These are phyloP conservation scores for Hemistola chrysoprasaria DNA, from an alignment of 2,888 invertebrate genomes.

Conservation along the genomic window DNA sequence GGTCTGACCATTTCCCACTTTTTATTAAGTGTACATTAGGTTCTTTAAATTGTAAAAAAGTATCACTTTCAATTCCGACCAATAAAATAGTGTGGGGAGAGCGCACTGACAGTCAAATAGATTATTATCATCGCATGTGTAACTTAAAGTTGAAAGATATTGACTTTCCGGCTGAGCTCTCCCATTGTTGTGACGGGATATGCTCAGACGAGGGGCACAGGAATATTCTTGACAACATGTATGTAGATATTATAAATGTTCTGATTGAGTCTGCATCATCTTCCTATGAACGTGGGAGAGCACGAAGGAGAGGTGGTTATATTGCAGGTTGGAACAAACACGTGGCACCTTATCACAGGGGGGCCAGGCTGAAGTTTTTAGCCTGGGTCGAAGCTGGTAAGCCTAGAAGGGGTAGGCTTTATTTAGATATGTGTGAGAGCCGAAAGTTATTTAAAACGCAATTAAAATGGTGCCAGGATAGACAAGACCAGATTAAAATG, in stretches of 20 bases:
- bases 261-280: conserved; percentile 5
- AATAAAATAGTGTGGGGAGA: too few species aligned
- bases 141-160: conserved; percentile 5
- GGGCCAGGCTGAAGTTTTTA: too few species aligned
- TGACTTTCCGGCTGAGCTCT: conserved; percentile 8
- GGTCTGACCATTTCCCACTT: conserved; percentile 9
- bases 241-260: conserved; percentile 3
- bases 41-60: not conserved
- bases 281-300: not conserved
- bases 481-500: too few species aligned
- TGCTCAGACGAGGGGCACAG: conserved; percentile 7
- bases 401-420: too few species aligned
- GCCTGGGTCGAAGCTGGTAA: too few species aligned
- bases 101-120: conserved; percentile 3
- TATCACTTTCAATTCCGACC: too few species aligned
- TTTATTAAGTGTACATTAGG: conserved; percentile 6
- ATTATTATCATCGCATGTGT: conserved; percentile 4
- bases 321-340: too few species aligned
- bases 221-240: conserved; percentile 7
- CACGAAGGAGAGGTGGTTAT: too few species aligned
- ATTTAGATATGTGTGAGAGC: too few species aligned
- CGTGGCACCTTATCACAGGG: too few species aligned
- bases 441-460: too few species aligned
- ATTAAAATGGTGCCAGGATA: too few species aligned
- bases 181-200: conserved; percentile 8